These are phyloP conservation scores for Streblospio benedicti DNA, from an alignment of 1,140 invertebrate species.

Conservation along the genomic window DNA sequence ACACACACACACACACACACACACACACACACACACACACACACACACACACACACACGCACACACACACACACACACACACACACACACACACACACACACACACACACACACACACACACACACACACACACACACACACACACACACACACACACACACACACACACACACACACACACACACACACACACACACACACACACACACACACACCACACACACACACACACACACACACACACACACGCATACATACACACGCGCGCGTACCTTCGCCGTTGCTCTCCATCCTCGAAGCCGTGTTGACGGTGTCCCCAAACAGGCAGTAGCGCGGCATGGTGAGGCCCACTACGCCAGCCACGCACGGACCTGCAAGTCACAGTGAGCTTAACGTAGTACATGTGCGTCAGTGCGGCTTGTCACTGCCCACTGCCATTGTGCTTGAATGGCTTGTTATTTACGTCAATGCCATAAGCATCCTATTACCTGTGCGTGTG, in stretches of 20 bases:
- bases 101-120: too few relatives aligned
- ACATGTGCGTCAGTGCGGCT: too few relatives aligned
- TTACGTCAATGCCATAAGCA: too few relatives aligned
- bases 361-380: constrained; percentile 66
- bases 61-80: background rate
- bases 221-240: constrained; percentile 6
- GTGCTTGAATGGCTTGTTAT: too few relatives aligned
- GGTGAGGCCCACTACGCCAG: constrained; percentile 81
- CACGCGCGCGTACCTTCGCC: background rate
- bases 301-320: constrained; percentile 60
- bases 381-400: too few relatives aligned
- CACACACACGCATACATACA: background rate
- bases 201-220: constrained; percentile 8
- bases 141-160: constrained; percentile 8
- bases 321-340: constrained; percentile 80
- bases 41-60: constrained; percentile 3
- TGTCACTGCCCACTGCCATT: too few relatives aligned
- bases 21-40: constrained; percentile 7
- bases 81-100: background rate
- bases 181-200: constrained; percentile 7
- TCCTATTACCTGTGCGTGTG: too few relatives aligned
- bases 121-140: constrained; percentile 7
- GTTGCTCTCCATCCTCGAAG: constrained; percentile 74
- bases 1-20: constrained; percentile 8
- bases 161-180: constrained; percentile 8